Percentiles rank a stretch among this genome's conserved stretches.
Conservation (phyloP, 2,888 invertebrate species). For the Leptopterna dolabrata region DNA sequence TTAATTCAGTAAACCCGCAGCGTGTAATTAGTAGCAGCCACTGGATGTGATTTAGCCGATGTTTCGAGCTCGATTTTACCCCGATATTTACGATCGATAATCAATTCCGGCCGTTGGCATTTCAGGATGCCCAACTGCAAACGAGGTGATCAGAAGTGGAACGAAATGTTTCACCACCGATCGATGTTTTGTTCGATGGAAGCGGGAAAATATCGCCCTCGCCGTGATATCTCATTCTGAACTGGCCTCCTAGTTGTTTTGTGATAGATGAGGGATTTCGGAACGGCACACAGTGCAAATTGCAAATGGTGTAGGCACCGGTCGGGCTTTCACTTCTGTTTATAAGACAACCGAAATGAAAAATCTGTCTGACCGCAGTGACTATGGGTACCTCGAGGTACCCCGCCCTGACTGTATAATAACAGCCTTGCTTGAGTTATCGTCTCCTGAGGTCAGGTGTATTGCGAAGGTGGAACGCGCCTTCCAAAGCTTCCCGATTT, state of each 20-base stretch:
- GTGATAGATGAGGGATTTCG: background rate
- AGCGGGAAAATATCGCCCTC: background rate
- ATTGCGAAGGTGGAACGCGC: background rate
- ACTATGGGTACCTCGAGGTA: background rate
- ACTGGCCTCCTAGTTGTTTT: background rate
- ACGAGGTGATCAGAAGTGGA: constrained; percentile 2
- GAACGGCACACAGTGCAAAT: background rate
- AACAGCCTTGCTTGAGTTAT: constrained; percentile 33
- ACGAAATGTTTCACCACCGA: background rate
- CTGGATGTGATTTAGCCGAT: background rate
- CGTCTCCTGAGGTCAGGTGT: constrained; percentile 1
- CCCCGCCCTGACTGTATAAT: constrained; percentile 25
- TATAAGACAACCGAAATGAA: background rate
- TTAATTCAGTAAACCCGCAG: background rate
- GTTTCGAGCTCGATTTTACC: background rate
- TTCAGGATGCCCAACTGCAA: background rate
- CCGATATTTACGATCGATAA: constrained; percentile 11
- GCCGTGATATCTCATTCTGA: background rate
- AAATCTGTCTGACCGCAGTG: background rate
- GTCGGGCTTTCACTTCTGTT: background rate
- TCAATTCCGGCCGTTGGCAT: constrained; percentile 3
- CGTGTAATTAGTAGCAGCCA: background rate
- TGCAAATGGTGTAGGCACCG: background rate
- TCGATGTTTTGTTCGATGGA: background rate
- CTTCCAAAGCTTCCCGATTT: background rate